Percentiles rank a stretch among this genome's conserved stretches.
Evolutionary conservation across 2,113 vertebrate species (phyloP).

Genomic region (Barbus barbus): DNA sequence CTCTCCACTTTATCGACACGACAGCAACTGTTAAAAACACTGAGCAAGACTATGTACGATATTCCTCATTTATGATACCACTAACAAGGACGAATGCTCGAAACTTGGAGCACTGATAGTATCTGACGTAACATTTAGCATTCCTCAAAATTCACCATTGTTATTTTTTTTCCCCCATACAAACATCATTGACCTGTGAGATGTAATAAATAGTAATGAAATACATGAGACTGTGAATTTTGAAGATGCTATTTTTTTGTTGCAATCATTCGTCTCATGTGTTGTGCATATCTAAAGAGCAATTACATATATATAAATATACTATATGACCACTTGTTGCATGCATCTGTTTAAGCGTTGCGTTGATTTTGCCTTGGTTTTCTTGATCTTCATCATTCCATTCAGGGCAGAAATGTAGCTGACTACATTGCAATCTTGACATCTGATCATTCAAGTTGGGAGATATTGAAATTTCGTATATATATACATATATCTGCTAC

Average conservation of each 20-base stretch:
- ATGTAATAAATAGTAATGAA: constrained; percentile 76
- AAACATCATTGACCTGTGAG: constrained; percentile 66
- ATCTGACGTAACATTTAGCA: constrained; percentile 38
- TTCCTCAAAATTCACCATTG: constrained; percentile 60
- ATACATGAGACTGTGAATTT: constrained; percentile 79
- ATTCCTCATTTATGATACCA: constrained; percentile 25
- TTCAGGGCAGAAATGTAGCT: constrained; percentile 46
- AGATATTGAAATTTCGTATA: constrained; percentile 51
- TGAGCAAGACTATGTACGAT: constrained; percentile 22
- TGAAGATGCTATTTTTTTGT: constrained; percentile 58
- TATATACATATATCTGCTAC: constrained; percentile 29
- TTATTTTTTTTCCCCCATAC: constrained; percentile 56
- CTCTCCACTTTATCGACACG: constrained; percentile 32
- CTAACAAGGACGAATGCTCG: constrained; percentile 5
- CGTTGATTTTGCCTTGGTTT: constrained; percentile 63
- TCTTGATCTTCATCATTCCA: constrained; percentile 48
- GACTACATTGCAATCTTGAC: constrained; percentile 46
- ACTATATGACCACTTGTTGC: constrained; percentile 75
- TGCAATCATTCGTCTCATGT: constrained; percentile 71
- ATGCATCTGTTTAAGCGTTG: constrained; percentile 73
- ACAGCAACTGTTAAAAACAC: constrained; percentile 35
- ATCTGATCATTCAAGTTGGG: constrained; percentile 33
- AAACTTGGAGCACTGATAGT: constrained; percentile 58
- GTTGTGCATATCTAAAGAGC: constrained; percentile 61
- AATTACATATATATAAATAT: constrained; percentile 67